Evolutionary conservation across 2,888 invertebrate genomes (phyloP).

Genomic region (Aspidapion aeneum): DNA sequence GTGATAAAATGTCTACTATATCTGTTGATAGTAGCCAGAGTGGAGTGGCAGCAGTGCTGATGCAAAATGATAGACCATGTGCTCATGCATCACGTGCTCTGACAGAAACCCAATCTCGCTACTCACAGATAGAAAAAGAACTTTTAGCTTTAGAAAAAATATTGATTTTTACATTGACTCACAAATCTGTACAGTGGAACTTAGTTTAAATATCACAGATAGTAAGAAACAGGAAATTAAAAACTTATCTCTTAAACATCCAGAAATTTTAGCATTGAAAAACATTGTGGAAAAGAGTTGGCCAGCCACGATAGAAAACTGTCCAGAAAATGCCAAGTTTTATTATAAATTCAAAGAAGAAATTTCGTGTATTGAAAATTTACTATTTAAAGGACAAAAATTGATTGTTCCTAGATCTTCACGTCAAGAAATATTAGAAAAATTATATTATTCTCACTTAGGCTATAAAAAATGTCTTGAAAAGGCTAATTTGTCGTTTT

Average conservation of each 20-base stretch:
- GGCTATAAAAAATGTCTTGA: conserved; percentile 28
- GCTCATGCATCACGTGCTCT: no score
- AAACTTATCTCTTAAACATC: conserved; percentile 20
- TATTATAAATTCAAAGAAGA: conserved; percentile 19
- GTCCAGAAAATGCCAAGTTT: conserved; percentile 15
- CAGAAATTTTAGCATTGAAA: conserved; percentile 25
- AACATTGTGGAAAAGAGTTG: conserved; percentile 30
- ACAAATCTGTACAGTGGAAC: conserved; percentile 1
- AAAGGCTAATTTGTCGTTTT: conserved; percentile 26
- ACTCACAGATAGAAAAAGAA: no score
- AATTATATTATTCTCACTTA: conserved; percentile 19
- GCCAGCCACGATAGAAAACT: conserved; percentile 25
- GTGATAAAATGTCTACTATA: no score
- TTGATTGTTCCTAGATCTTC: conserved; percentile 22
- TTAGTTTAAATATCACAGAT: conserved; percentile 7
- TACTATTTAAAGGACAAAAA: conserved; percentile 23
- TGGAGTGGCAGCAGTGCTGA: no score
- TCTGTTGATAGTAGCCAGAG: no score
- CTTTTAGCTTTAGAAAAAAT: background rate
- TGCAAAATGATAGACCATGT: no score
- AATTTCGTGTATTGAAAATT: conserved; percentile 17
- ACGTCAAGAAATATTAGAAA: conserved; percentile 17
- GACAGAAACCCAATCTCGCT: no score
- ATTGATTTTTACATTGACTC: conserved; percentile 1
- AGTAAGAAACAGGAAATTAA: conserved; percentile 16